A percentile compares a stretch with the other conserved stretches of the same genome.
phyloP scores from a whole-genome alignment of 2,797 vertebrate genomes.

The Paguma larvata region DNA sequence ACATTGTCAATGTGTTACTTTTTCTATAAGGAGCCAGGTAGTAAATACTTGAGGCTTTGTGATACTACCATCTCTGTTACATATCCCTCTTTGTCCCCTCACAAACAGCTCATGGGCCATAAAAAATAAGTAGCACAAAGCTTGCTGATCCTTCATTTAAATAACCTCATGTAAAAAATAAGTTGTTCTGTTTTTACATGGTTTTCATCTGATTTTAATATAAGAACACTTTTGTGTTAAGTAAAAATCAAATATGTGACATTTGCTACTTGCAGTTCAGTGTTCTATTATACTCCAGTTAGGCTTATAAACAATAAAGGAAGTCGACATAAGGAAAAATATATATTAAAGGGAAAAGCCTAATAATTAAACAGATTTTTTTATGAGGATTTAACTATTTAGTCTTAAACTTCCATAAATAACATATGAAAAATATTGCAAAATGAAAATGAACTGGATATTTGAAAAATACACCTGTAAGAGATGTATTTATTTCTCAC shows the following conservation, averaged over 20 bases:
- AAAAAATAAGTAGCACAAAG: neutral
- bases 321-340: neutral
- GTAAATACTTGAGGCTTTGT: neutral
- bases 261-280: neutral
- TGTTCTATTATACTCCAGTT: neutral
- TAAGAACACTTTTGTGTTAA: conserved; percentile 31
- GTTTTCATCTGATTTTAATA: conserved; percentile 14
- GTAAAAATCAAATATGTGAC: neutral
- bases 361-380: neutral
- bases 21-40: neutral
- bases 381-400: neutral
- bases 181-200: neutral
- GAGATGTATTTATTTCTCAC: neutral
- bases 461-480: neutral
- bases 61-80: neutral
- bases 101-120: neutral
- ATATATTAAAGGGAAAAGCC: neutral
- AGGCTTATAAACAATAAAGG: neutral
- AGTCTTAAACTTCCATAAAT: neutral
- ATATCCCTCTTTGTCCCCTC: neutral
- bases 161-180: conserved; percentile 26
- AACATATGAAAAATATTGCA: neutral
- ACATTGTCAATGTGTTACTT: neutral
- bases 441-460: conserved; percentile 13
- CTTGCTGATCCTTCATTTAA: neutral